phyloP scores from a whole-genome alignment of 2,113 vertebrate species.

The Dissostichus mawsoni region DNA sequence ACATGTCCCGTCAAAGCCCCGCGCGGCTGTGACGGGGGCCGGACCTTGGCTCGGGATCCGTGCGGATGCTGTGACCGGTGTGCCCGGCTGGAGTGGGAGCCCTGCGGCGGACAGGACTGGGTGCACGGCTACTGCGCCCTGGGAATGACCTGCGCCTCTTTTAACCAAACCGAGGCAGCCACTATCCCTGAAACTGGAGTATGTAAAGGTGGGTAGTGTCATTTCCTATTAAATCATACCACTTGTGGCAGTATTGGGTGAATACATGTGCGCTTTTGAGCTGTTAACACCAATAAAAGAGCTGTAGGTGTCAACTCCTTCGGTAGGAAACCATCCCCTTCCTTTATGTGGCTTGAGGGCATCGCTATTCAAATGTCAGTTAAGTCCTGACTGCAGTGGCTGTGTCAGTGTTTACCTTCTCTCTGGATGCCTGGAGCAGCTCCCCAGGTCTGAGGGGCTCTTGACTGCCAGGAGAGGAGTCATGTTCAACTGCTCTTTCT shows the following conservation, averaged over 20 bases:
- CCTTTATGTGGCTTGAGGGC: constrained; percentile 26
- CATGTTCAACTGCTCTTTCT: constrained; percentile 61
- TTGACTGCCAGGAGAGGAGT: constrained; percentile 70
- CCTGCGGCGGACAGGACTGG: constrained; percentile 85
- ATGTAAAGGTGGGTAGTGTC: constrained; percentile 81
- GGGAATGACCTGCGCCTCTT: constrained; percentile 82
- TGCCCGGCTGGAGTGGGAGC: constrained; percentile 82
- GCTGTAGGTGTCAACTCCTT: constrained; percentile 1
- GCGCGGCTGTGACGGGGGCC: constrained; percentile 77
- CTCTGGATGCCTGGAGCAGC: constrained; percentile 43
- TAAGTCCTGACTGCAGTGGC: constrained; percentile 46
- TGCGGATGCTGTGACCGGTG: constrained; percentile 86
- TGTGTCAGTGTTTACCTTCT: constrained; percentile 55
- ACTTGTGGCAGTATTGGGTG: neutral
- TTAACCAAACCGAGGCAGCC: constrained; percentile 74
- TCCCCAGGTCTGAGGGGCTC: constrained; percentile 44
- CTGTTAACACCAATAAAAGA: neutral
- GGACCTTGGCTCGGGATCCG: constrained; percentile 78
- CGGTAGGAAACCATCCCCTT: neutral
- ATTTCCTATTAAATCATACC: neutral
- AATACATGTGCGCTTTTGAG: neutral
- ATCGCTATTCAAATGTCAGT: constrained; percentile 48
- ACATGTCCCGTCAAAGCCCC: constrained; percentile 70
- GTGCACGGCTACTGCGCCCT: constrained; percentile 82
- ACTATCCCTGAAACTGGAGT: constrained; percentile 78